These are phyloP conservation scores for Pomatostomus ruficeps DNA, from an alignment of 2,113 vertebrate genomes.

Conservation along the genomic window DNA sequence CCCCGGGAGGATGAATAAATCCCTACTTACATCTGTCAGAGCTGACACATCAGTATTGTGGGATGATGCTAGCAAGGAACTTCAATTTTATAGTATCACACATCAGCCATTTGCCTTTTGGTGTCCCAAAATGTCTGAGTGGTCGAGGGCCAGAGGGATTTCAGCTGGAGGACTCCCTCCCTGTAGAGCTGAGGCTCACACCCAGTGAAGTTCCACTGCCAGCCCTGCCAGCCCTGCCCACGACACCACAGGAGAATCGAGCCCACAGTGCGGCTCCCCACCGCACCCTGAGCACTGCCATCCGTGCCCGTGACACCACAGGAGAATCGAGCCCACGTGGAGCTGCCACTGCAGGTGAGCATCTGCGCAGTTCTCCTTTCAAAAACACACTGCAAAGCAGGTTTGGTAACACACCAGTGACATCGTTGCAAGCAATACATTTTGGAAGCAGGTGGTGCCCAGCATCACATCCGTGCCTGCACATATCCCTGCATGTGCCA, in stretches of 20 bases:
- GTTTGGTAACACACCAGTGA: background rate
- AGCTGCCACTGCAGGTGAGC: background rate
- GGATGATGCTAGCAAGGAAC: background rate
- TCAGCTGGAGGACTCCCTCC: background rate
- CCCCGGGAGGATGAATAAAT: background rate
- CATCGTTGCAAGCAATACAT: background rate
- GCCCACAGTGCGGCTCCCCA: too few relatives aligned
- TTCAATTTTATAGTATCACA: background rate
- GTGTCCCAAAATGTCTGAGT: fast-evolving
- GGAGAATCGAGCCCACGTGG: background rate
- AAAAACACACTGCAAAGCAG: background rate
- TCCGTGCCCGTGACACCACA: background rate
- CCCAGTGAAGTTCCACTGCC: fast-evolving
- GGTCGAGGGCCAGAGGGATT: background rate
- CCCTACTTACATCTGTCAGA: background rate
- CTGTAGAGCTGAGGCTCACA: fast-evolving
- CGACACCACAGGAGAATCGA: background rate
- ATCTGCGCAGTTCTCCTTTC: background rate
- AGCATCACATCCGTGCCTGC: background rate
- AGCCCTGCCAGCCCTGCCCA: background rate
- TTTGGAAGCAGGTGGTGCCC: background rate
- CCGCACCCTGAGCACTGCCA: too few relatives aligned
- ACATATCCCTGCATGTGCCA: background rate
- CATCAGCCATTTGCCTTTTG: background rate
- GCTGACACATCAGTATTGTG: background rate